These are phyloP conservation scores for Rhabdornis inornatus DNA, from an alignment of 2,113 vertebrate genomes.

Conservation along the genomic window DNA sequence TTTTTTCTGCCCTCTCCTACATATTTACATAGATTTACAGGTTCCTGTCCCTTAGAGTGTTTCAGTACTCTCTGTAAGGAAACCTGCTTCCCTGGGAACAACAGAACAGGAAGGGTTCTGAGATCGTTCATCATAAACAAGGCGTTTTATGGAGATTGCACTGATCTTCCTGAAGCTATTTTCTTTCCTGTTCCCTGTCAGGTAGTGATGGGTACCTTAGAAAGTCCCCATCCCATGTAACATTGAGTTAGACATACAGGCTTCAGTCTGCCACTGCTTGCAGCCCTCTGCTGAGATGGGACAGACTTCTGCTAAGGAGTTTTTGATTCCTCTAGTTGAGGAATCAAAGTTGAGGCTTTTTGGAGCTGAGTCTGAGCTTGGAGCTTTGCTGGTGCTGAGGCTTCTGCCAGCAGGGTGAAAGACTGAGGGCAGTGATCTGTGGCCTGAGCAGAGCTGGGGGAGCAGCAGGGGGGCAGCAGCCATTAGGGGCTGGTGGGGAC, in stretches of 20 bases:
- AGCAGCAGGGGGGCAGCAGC: neutral
- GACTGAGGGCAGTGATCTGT: neutral
- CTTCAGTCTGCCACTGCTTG: neutral
- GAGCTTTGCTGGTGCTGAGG: neutral
- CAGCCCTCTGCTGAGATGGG: neutral
- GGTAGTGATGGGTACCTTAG: neutral
- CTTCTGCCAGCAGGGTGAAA: neutral
- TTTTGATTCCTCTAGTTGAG: neutral
- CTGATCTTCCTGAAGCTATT: neutral
- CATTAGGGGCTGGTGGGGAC: accelerated
- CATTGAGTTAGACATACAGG: neutral
- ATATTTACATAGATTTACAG: neutral
- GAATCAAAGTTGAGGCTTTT: neutral
- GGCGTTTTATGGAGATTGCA: neutral
- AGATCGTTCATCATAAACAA: neutral
- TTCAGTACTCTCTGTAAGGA: neutral
- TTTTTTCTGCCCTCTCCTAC: neutral
- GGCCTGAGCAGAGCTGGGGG: neutral
- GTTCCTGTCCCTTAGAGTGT: neutral
- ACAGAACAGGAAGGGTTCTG: neutral
- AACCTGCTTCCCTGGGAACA: neutral
- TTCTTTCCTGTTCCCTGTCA: neutral
- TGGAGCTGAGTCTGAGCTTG: neutral
- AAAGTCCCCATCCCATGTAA: neutral
- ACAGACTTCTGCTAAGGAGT: neutral